Evolutionary conservation across 2,888 invertebrate genomes (phyloP), one percentile per base, ranked within the genome.

Genomic region (Acheta domesticus): DNA sequence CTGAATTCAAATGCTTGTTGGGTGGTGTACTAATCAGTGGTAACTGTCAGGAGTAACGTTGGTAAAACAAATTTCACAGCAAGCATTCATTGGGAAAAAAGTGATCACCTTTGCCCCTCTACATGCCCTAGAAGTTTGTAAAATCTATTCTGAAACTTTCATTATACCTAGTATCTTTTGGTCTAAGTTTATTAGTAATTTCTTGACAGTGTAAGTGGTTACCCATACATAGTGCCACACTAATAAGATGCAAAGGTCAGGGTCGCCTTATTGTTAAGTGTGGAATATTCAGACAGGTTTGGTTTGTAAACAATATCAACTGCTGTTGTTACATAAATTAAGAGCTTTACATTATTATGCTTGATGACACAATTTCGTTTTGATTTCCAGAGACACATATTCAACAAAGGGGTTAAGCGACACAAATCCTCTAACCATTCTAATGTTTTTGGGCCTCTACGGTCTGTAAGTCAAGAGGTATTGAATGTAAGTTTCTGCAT

Each of bases 371-470:
- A 1, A 5, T 36, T 36, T 36, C 8, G 74, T 75, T 78, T 81
- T 82, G 48, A 80, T 36, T 84, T 83, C 80, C 82, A 85, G 86
- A 92, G 94, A 84, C 95, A 94, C 84, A 94, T 95, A 81, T 95
- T 96, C 84, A 92, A 93, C 84, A 94, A 93, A 85, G 91, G 90
- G 11, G 86, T 91, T 8, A 84, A 84, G 79, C 79, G 81, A 23
- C 80, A 80, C 16, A 83, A 84, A 80, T 81, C 80, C 19, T 81
- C 79, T 11, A 79, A 74, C 79, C 80, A 80, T 75, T 80, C 78
- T 74, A 80, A 78, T 48, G 77, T 81, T 20, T 79, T 77, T 73
- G 79, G 75, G 77, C 75, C 77, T 75, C 50, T 80, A 12, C 81
- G 85, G 73, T 85, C 86, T 8, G 84, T 86, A 36, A 86, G 86